These are phyloP conservation scores for Melinaea marsaeus DNA, from an alignment of 2,888 invertebrate species.

Conservation along the genomic window DNA sequence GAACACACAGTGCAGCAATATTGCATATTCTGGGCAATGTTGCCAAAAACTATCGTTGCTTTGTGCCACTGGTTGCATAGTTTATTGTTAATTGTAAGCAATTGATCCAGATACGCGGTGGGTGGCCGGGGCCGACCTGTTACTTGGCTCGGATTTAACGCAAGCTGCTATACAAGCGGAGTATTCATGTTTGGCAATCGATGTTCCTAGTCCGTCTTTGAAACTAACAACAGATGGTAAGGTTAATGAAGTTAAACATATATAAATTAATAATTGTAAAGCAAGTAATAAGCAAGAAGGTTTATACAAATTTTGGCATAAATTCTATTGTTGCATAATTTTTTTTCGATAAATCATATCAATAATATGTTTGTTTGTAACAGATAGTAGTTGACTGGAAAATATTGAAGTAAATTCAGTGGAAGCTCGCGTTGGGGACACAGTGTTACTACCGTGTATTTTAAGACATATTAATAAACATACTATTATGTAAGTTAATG, in stretches of 20 bases:
- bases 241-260: constrained; percentile 27
- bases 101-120: constrained; percentile 60
- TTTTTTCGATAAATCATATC: too few species aligned
- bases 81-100: constrained; percentile 9
- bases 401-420: too few species aligned
- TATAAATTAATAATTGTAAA: background rate
- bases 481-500: too few species aligned
- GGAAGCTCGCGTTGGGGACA: too few species aligned
- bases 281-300: too few species aligned
- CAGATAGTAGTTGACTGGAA: constrained; percentile 72
- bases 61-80: too few species aligned
- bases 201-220: constrained; percentile 55
- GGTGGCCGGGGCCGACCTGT: constrained; percentile 61
- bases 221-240: constrained; percentile 69
- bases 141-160: constrained; percentile 63
- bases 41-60: too few species aligned
- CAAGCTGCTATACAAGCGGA: constrained; percentile 69
- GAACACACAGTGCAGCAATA: background rate
- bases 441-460: too few species aligned
- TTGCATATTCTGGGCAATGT: constrained; percentile 3
- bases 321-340: too few species aligned
- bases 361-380: constrained; percentile 7
- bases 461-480: too few species aligned
- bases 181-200: constrained; percentile 65
- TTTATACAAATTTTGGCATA: too few species aligned